These are phyloP conservation scores for Cochlearius cochlearius DNA, from an alignment of 2,113 vertebrate genomes.

Conservation along the genomic window DNA sequence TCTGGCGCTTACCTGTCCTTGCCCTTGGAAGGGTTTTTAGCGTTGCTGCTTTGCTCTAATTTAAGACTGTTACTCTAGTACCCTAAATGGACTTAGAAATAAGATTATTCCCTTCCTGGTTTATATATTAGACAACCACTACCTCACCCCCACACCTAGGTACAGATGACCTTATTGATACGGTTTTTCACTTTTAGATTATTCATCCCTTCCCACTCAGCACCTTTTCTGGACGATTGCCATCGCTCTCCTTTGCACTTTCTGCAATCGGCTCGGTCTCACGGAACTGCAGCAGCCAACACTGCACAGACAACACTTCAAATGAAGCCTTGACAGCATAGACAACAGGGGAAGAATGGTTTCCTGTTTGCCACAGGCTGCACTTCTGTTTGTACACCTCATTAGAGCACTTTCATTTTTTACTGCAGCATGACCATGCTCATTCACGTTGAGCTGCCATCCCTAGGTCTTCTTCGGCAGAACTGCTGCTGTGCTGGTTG, in stretches of 20 bases:
- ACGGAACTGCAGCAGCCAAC: background rate
- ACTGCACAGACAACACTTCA: background rate
- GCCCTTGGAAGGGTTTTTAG: background rate
- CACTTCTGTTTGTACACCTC: conserved; percentile 15
- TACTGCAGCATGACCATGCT: background rate
- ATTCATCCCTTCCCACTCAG: background rate
- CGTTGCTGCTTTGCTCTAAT: background rate
- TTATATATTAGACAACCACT: background rate
- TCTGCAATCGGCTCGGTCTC: background rate
- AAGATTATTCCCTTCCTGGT: background rate
- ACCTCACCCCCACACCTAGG: background rate
- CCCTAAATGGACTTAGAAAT: background rate
- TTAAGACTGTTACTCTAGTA: background rate
- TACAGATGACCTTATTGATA: background rate
- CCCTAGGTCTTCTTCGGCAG: background rate
- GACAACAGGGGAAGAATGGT: background rate
- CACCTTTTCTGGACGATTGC: background rate
- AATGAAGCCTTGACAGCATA: background rate
- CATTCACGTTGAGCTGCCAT: background rate
- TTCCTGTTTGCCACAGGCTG: conserved; percentile 37
- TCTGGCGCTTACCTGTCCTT: background rate
- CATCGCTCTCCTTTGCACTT: background rate
- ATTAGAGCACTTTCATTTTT: conserved; percentile 34
- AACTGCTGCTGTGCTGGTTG: background rate
- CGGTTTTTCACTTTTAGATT: background rate